Base-by-base conservation (phyloP, 2,888 invertebrate species). In the Hirtodrosophila alboralis region DNA sequence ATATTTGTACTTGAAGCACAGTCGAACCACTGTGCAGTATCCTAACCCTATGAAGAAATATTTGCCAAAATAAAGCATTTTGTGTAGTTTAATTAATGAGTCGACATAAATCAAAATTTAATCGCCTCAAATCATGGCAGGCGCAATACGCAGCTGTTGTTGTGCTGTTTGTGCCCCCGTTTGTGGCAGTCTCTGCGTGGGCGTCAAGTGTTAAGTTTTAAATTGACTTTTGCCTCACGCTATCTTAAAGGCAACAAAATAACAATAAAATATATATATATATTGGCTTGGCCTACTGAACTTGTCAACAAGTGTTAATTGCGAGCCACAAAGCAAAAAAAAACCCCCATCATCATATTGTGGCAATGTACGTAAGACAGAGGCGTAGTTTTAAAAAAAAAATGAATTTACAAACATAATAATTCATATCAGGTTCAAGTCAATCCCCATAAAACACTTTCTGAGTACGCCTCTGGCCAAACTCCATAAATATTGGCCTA, bases 301-400 rank as follows among this genome's bases (percentile, higher is more conserved):
- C 81, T 87, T 87, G 84, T 87, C 86, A 87, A 79, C 87, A 75
- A 87, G 81, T 81, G 81, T 81, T 81, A 87, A 87, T 81, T 81
- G 86, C 80, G 44, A 74, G 54, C 45, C 67, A n/a, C n/a, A n/a
- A n/a, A 47, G 9, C 33, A 40, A 26, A 27, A 14, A 43, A 48
- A 48, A 31, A 16, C 13, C 36, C 30, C 8, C 23, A 23, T 23
- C 23, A 8, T 1, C 23, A 53, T 28, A 26, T 41, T 28, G 12
- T 43, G 43, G 30, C 45, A 16, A 34, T 7, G 75, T 53, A 54
- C 58, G 54, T 66, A 52, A 66, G 73, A 59, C 23, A 23, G 23
- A 7, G 23, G 23, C 6, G 23, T 23, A 23, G n/a, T n/a, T n/a
- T n/a, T n/a, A n/a, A n/a, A n/a, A n/a, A n/a, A n/a, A n/a, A n/a